Evolutionary conservation across 2,888 invertebrate genomes (phyloP).

Genomic region (Phragmatobia fuliginosa): DNA sequence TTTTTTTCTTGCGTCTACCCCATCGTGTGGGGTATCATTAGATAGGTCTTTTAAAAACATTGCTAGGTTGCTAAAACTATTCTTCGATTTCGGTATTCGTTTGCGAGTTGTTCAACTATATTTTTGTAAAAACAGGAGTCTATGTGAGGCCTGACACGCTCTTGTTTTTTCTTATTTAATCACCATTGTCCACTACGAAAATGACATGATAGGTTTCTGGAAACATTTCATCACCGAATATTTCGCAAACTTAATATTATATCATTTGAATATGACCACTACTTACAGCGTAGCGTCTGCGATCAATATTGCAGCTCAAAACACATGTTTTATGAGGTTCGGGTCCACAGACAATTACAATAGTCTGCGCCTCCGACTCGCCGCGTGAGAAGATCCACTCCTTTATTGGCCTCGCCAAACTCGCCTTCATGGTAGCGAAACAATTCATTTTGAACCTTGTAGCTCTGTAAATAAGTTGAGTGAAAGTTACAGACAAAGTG

Average conservation of each 20-base stretch:
- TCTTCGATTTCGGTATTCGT: no score
- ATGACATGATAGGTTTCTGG: neutral
- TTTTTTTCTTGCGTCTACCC: no score
- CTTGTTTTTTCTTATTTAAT: neutral
- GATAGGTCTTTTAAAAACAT: no score
- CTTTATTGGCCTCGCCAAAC: slow-evolving; percentile 42
- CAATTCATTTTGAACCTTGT: slow-evolving; percentile 20
- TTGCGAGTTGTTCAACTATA: no score
- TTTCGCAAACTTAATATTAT: neutral
- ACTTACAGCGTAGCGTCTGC: slow-evolving; percentile 21
- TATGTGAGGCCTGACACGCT: no score
- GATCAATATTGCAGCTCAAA: slow-evolving; percentile 57
- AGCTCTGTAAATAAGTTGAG: neutral
- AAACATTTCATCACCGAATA: neutral
- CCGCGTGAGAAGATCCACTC: slow-evolving; percentile 63
- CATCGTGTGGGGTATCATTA: no score
- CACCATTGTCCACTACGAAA: neutral
- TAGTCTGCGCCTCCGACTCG: slow-evolving; percentile 49
- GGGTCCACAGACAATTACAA: slow-evolving; percentile 66
- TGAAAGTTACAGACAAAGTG: slow-evolving; percentile 1
- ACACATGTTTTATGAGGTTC: slow-evolving; percentile 63
- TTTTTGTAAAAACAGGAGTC: no score
- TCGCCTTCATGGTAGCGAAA: slow-evolving; percentile 6
- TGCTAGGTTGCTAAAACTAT: no score
- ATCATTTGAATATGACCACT: slow-evolving; percentile 1